Conservation (phyloP, 2,888 invertebrate species). For the Ochropleura plecta region DNA sequence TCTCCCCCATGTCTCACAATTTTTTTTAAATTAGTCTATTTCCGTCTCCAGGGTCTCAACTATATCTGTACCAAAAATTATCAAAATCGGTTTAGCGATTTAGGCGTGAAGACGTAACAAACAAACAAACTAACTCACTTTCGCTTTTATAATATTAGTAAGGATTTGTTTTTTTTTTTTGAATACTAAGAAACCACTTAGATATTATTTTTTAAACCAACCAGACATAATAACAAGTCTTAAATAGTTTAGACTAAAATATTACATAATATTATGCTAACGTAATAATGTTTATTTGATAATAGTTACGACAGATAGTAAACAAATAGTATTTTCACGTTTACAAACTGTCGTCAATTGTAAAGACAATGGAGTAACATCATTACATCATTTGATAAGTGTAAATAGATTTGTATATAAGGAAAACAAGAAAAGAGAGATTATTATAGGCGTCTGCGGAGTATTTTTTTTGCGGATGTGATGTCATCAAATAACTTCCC, state of each 20-base stretch:
- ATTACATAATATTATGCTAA: slow-evolving; percentile 28
- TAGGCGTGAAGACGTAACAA: too few species aligned
- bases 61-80: too few species aligned
- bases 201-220: slow-evolving; percentile 4
- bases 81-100: too few species aligned
- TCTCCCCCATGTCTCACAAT: too few species aligned
- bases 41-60: too few species aligned
- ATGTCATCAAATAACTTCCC: too few species aligned
- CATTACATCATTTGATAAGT: slow-evolving; percentile 13
- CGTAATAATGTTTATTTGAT: background rate
- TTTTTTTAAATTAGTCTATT: too few species aligned
- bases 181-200: background rate
- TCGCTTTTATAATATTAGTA: too few species aligned
- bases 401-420: slow-evolving; percentile 24
- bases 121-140: too few species aligned
- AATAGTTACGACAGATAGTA: slow-evolving; percentile 19
- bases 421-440: background rate
- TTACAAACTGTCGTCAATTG: slow-evolving; percentile 19
- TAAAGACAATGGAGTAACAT: slow-evolving; percentile 42
- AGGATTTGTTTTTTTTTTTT: background rate
- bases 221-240: background rate
- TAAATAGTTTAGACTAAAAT: slow-evolving; percentile 4
- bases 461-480: too few species aligned
- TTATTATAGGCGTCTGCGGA: too few species aligned
- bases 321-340: slow-evolving; percentile 19